Percentiles rank a stretch among this genome's conserved stretches.
Evolutionary conservation across 1,140 invertebrate species (phyloP).

Genomic region (Ruditapes philippinarum): DNA sequence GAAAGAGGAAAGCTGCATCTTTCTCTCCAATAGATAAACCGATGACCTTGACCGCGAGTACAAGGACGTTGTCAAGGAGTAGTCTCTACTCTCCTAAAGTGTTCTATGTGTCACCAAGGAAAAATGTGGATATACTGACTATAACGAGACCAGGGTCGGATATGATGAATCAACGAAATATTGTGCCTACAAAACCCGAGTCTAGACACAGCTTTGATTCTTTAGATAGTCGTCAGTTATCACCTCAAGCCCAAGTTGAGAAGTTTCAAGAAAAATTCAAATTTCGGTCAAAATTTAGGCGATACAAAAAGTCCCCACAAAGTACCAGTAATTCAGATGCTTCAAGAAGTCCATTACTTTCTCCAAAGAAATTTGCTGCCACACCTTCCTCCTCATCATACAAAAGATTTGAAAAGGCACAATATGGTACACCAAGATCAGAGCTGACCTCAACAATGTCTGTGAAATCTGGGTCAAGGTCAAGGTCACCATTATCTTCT

Average conservation of each 20-base stretch:
- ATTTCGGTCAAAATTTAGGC: not conserved
- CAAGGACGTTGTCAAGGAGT: not conserved
- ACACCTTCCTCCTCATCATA: not conserved
- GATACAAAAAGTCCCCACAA: not conserved
- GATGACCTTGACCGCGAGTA: not conserved
- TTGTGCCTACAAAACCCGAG: not conserved
- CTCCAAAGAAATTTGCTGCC: not conserved
- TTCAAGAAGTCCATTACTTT: not conserved
- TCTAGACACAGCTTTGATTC: not conserved
- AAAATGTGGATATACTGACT: not conserved
- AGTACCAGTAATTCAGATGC: not conserved
- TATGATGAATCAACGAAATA: not conserved
- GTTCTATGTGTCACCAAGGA: slow-evolving; percentile 4
- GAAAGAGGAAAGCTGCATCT: not conserved
- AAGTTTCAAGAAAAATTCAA: not conserved
- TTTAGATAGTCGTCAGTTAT: not conserved
- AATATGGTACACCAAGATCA: not conserved
- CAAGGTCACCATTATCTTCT: not conserved
- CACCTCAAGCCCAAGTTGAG: not conserved
- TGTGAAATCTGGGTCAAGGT: not conserved
- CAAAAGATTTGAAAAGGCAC: not conserved
- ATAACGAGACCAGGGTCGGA: not conserved
- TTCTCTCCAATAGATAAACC: not conserved
- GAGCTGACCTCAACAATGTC: not conserved
- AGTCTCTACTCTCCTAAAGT: not conserved